Percentiles rank a stretch among this genome's conserved stretches.
Conservation (phyloP, 2,797 vertebrate genomes). For the Onychomys arenicola region DNA sequence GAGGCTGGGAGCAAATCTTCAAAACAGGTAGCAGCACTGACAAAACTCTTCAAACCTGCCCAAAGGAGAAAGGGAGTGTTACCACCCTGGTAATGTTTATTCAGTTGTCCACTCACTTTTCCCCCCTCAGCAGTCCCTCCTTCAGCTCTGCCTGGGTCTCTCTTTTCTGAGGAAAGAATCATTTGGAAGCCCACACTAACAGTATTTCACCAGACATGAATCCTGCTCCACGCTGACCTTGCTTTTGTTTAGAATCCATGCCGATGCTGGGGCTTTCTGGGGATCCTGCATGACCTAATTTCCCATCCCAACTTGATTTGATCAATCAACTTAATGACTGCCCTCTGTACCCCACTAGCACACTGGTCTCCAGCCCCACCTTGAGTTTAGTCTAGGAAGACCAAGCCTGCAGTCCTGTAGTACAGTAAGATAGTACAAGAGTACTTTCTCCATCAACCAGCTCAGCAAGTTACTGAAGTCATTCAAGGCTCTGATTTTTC, state of each 20-base stretch:
- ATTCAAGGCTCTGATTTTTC: neutral
- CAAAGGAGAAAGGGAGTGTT: neutral
- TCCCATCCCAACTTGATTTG: neutral
- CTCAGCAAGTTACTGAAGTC: neutral
- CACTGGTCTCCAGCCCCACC: neutral
- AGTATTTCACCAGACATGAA: neutral
- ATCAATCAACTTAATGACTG: neutral
- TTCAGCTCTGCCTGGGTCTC: rapidly evolving
- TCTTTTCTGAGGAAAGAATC: neutral
- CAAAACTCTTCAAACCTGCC: neutral
- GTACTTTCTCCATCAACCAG: no score
- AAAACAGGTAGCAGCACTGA: rapidly evolving
- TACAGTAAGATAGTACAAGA: no score
- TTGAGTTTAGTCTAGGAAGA: neutral
- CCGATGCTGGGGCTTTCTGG: neutral
- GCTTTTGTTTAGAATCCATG: neutral
- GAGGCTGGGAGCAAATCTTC: no score
- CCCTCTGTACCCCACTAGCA: neutral
- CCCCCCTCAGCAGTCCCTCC: neutral
- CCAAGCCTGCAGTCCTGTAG: neutral
- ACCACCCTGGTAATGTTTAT: neutral
- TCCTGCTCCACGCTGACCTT: no score
- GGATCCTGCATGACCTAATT: neutral
- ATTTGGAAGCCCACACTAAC: neutral
- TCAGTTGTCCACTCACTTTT: neutral